Evolutionary conservation across 2,888 invertebrate species (phyloP), one percentile per base, ranked within the genome.

Genomic region (Cerastis leucographa): DNA sequence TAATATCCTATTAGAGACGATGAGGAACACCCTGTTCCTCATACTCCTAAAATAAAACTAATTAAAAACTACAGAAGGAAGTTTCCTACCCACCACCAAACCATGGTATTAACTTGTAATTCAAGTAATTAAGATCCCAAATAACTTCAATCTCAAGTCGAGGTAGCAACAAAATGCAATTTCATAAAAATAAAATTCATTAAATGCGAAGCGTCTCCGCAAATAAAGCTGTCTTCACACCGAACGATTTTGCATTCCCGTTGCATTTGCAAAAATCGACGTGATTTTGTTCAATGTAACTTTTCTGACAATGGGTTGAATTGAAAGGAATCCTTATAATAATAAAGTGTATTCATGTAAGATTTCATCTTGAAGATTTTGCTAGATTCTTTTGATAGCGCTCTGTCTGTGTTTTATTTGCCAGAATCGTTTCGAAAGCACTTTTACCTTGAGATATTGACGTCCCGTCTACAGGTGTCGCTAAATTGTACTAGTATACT

Each of bases 161-260:
- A 6, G 71, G 68, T 69, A 62, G 62, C 69, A 83, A 71, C 62
- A 73, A 75, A 86, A 71, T 84, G 84, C 73, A 77, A 79, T 84
- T 84, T 66, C 68, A 75, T 86, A 73, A 88, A n/a, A 86, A 86
- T 74, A 65, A 77, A 77, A 76, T 70, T 77, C 66, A 77, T 80
- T 71, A 77, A 81, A 84, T 67, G 59, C 59, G 42, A 25, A 74
- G 74, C 65, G 65, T 69, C 66, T 76, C 64, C 71, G 54, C 66
- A 72, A 51, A 59, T 81, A 78, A 88, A 80, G 84, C 69, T 14
- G 44, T 46, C 66, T 75, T 2, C 76, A 80, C 75, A 67, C 61
- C 22, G 56, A 29, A 61, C 62, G 22, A 72, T 67, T 65, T 68
- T 51, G 12, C 56, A 17, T 56, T 22, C 42, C 22, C 40, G 14